Conservation (phyloP, 2,113 vertebrate genomes). For the Pterocles gutturalis region DNA sequence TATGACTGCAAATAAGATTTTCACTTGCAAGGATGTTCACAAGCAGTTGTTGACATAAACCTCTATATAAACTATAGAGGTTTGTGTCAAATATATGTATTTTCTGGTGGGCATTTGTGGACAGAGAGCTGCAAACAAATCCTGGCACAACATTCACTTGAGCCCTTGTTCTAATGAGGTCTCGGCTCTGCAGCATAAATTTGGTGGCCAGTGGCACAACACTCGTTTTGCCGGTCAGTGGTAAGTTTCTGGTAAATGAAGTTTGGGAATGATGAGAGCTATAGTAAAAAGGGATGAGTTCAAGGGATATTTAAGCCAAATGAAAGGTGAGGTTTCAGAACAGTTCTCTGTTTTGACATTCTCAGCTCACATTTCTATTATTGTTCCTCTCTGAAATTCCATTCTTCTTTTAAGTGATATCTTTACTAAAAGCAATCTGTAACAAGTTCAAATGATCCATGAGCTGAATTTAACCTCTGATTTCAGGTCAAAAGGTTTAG, state of each 20-base stretch:
- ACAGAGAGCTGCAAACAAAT: neutral
- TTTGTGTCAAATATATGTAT: neutral
- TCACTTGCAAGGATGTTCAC: neutral
- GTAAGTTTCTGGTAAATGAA: neutral
- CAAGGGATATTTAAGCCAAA: neutral
- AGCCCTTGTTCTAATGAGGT: neutral
- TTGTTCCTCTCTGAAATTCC: neutral
- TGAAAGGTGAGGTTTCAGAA: neutral
- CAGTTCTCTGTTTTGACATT: neutral
- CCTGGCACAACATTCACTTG: neutral
- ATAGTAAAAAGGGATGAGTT: neutral
- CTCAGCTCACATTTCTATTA: neutral
- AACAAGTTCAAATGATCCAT: neutral
- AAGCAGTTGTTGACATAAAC: neutral
- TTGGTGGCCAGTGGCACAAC: neutral
- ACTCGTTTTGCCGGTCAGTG: neutral
- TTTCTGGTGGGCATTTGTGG: neutral
- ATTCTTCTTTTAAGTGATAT: neutral
- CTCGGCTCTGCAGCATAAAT: neutral
- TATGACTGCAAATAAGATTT: constrained; percentile 3
- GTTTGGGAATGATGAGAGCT: neutral
- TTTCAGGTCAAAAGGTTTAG: neutral
- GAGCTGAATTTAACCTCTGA: neutral
- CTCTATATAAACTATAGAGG: neutral
- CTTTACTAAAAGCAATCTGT: neutral